Base-by-base conservation (phyloP, 2,797 vertebrate species). In the Girardinus metallicus region DNA sequence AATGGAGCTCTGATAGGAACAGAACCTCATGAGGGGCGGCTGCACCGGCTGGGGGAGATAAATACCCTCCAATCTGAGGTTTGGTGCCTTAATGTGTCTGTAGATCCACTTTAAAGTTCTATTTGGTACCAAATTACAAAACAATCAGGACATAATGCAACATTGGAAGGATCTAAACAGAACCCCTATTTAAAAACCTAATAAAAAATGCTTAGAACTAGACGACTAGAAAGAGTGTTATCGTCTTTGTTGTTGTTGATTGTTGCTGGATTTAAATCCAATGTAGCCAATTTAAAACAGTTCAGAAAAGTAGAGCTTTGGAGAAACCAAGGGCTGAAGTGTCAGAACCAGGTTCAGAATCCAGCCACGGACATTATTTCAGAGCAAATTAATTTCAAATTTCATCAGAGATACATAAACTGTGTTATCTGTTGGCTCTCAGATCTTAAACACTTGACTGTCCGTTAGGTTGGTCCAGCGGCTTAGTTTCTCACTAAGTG, bases 1-100 rank as follows among this genome's bases (percentile, higher is more conserved):
- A 81, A 83, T 83, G 62, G 83, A 80, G 12, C 81, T 77, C 72
- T 80, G 82, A 82, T 68, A 64, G 71, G 71, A 80, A 70, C 80
- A 44, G 41, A 43, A 71, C 74, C 51, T 64, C 82, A 70, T 13
- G 16, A 75, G 85, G 23, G n/a, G 4, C 53, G 60, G 55, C 73
- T 51, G 49, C 76, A 73, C 16, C 23, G 36, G 34, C 64, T n/a
- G 83, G 68, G 75, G 75, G 74, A 77, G 80, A 84, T 82, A 60
- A 0, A 83, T 82, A 83, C 34, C 18, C 9, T 39, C n/a, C 34
- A 36, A 34, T 34, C 29, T 62, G 34, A 26, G 64, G 34, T 23
- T 66, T 34, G 57, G 57, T 62, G 57, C 57, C 12, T 15, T 62
- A 57, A 49, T 49, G 47, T 49, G 21, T 3, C 7, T 64, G 5